These are phyloP conservation scores for Hippocampus mohnikei DNA, from an alignment of 2,113 vertebrate species.

Conservation along the genomic window DNA sequence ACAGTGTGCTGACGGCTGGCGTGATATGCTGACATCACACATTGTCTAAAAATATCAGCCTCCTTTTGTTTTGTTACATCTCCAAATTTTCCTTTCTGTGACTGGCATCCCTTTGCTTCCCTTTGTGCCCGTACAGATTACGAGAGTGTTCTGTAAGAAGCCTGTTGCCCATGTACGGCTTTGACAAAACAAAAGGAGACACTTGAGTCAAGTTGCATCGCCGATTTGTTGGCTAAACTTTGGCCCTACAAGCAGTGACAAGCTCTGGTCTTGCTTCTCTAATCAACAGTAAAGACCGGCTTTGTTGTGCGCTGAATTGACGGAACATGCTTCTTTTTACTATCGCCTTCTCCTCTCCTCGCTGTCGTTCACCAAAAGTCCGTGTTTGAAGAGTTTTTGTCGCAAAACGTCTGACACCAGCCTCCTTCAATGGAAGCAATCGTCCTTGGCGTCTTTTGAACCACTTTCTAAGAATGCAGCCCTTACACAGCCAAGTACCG, in stretches of 20 bases:
- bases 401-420: background rate
- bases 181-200: constrained; percentile 29
- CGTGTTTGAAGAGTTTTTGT: background rate
- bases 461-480: constrained; percentile 18
- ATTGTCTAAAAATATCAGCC: too few species aligned
- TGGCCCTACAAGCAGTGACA: constrained; percentile 52
- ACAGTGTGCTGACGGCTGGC: too few species aligned
- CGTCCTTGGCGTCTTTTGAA: background rate
- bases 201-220: constrained; percentile 49
- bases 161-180: constrained; percentile 11
- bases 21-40: too few species aligned
- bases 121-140: background rate
- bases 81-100: constrained; percentile 11
- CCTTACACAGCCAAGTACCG: background rate
- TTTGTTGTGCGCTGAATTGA: constrained; percentile 42
- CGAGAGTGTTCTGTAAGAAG: constrained; percentile 13
- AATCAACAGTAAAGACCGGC: constrained; percentile 47
- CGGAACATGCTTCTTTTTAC: constrained; percentile 32
- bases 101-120: background rate
- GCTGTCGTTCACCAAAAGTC: constrained; percentile 14
- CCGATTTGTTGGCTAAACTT: constrained; percentile 36
- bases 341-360: constrained; percentile 44
- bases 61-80: background rate
- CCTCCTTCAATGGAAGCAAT: background rate
- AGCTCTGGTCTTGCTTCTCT: constrained; percentile 40